A percentile compares a stretch with the other conserved stretches of the same genome.
Evolutionary conservation across 2,113 vertebrate species (phyloP).

Genomic region (Thermophis baileyi): DNA sequence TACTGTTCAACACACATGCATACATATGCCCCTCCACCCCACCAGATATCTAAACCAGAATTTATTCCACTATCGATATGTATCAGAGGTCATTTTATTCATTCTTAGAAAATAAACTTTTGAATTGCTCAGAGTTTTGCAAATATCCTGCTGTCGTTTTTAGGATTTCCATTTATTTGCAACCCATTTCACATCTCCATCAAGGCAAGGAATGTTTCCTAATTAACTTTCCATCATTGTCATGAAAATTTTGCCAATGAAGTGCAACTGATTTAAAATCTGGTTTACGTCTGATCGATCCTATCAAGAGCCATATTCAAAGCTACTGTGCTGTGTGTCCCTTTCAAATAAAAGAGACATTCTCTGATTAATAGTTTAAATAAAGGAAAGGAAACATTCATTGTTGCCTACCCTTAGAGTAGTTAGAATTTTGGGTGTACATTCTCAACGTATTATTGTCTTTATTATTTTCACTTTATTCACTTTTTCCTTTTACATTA

Average conservation of each 20-base stretch:
- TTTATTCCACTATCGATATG: neutral
- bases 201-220: neutral
- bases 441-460: neutral
- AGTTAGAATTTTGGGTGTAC: neutral
- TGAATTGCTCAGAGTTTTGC: neutral
- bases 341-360: neutral
- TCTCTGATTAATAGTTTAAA: neutral
- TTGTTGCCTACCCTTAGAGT: neutral
- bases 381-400: neutral
- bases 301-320: neutral
- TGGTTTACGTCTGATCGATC: neutral
- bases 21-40: neutral
- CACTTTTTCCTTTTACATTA: neutral
- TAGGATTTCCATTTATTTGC: neutral
- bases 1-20: neutral
- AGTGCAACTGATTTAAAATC: neutral
- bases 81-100: neutral
- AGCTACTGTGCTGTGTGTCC: neutral
- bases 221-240: neutral
- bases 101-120: neutral
- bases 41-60: neutral
- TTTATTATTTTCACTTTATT: slow-evolving; percentile 17
- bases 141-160: neutral
- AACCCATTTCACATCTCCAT: neutral
- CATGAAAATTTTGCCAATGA: neutral